Evolutionary conservation across 92 coral and sea anemone genomes (phyloP), one percentile per base, ranked within the genome.

Genomic region (Porites divaricata): DNA sequence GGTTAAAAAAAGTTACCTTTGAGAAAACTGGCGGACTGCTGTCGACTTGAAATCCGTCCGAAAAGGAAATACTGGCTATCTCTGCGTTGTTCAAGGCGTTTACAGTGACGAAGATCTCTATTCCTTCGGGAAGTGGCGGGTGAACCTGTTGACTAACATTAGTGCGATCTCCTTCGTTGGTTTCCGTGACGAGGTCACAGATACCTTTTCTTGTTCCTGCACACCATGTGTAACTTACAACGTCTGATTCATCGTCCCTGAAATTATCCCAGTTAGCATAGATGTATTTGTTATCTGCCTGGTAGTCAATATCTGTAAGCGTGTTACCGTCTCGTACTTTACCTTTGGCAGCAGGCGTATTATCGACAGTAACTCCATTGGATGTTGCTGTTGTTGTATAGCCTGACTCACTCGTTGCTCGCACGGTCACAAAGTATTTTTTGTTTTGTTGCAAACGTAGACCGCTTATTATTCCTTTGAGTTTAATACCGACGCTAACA

Each of bases 191-290:
- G 24, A 95, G 82, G 81, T 95, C 98, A 75, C 98, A 95, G 24
- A 88, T 74, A 15, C 98, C 97, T 74, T 68, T 74, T 8, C 76
- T 70, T n/a, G 94, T 95, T 4, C 98, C 98, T 1, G 97, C 98
- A 59, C 97, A 95, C 90, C 90, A 85, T 45, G 86, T 78, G 88
- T 89, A 95, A 58, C 83, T 76, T 15, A 49, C 80, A 52, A 95
- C 78, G 16, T 90, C 93, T 28, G 98, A 93, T 73, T 95, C 98
- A 16, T 87, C 69, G 64, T 95, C 98, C 41, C 69, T 11, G 77
- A 87, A 95, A 78, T 91, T 91, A 54, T 95, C 98, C 98, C 98
- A 95, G 89, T 89, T 93, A 13, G 89, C 93, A 53, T 88, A 72
- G n/a, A 95, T 84, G 54, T 80, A 85, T 2, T 93, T 86, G 72